Percentiles rank a stretch among this genome's conserved stretches.
These are phyloP conservation scores for Scrobipalpa costella DNA, from an alignment of 2,888 invertebrate genomes.

Conservation along the genomic window DNA sequence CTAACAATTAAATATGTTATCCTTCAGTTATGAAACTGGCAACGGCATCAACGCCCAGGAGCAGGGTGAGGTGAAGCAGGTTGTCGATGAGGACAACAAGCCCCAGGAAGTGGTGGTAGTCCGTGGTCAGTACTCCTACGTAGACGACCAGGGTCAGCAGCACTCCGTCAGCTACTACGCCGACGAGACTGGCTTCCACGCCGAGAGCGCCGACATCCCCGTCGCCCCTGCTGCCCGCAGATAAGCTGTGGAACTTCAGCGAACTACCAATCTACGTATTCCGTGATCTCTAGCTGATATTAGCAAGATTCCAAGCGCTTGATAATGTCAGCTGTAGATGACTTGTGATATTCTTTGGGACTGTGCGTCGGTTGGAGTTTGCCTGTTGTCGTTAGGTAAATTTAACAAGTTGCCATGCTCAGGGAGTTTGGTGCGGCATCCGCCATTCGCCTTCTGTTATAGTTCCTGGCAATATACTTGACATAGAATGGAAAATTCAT, in stretches of 20 bases:
- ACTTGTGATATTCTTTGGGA: background rate
- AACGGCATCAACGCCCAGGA: conserved; percentile 79
- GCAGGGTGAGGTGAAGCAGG: conserved; percentile 62
- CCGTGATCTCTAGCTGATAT: conserved; percentile 33
- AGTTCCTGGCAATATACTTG: too few species aligned
- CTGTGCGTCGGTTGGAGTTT: conserved; percentile 27
- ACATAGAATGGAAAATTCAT: too few species aligned
- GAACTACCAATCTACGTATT: conserved; percentile 38
- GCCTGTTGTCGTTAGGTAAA: conserved; percentile 24
- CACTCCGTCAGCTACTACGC: conserved; percentile 78
- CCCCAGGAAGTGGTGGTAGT: conserved; percentile 78
- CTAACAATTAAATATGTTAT: background rate
- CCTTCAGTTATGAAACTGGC: conserved; percentile 75
- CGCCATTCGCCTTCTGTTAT: conserved; percentile 32
- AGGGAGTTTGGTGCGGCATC: conserved; percentile 29
- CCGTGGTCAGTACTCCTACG: conserved; percentile 81
- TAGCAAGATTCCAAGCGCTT: conserved; percentile 8
- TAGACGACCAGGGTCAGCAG: conserved; percentile 76
- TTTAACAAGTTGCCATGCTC: conserved; percentile 24
- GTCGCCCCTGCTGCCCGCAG: conserved; percentile 59
- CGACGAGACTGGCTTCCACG: conserved; percentile 84
- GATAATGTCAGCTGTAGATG: background rate
- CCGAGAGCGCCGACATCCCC: conserved; percentile 83
- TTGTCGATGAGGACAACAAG: conserved; percentile 80
- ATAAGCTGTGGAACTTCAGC: conserved; percentile 37